A percentile compares a stretch with the other conserved stretches of the same genome.
Conservation (phyloP, 2,113 vertebrate genomes). For the Ammodytes dubius region DNA sequence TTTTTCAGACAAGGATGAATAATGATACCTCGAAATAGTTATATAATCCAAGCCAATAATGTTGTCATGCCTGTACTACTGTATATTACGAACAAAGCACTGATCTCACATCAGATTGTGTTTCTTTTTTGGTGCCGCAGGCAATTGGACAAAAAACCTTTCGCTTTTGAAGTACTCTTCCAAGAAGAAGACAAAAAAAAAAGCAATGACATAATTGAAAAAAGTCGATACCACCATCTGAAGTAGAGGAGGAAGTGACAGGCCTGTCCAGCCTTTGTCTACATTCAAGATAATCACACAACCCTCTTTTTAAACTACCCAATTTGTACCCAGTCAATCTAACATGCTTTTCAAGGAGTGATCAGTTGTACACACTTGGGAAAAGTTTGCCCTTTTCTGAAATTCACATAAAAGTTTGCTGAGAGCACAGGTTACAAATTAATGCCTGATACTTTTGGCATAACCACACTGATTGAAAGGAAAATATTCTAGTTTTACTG, state of each 20-base stretch:
- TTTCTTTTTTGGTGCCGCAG: not conserved
- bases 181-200: conserved; percentile 10
- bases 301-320: not conserved
- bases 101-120: not conserved
- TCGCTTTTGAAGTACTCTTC: not conserved
- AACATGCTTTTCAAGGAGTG: conserved; percentile 9
- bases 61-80: not conserved
- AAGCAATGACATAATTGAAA: conserved; percentile 5
- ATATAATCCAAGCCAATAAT: not conserved
- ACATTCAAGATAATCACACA: not conserved
- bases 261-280: conserved; percentile 1
- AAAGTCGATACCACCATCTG: not conserved
- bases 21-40: not conserved
- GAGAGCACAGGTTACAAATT: not conserved
- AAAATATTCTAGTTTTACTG: conserved; percentile 44
- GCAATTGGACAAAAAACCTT: not conserved
- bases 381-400: conserved; percentile 44
- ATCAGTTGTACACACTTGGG: conserved; percentile 14
- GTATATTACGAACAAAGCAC: conserved; percentile 1
- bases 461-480: conserved; percentile 8
- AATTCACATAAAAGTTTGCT: conserved; percentile 31
- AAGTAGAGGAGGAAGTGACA: conserved; percentile 1
- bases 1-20: not conserved
- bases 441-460: conserved; percentile 17
- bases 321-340: not conserved